These are phyloP conservation scores for Potamilus streckersoni DNA, from an alignment of 1,140 invertebrate species.

Conservation along the genomic window DNA sequence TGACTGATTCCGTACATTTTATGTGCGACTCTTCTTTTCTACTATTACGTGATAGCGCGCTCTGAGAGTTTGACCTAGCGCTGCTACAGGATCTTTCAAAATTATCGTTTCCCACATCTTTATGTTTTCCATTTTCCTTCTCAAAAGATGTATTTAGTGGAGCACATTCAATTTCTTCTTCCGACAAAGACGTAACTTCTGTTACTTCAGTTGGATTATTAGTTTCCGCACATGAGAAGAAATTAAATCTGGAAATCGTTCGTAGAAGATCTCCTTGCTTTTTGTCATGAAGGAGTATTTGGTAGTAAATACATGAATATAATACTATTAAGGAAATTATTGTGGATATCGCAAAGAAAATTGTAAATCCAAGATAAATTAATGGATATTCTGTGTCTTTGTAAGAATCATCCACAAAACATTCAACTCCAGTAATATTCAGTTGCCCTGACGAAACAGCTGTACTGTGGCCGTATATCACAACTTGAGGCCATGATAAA, in stretches of 20 bases:
- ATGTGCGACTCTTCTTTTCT: background rate
- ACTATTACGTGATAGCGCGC: background rate
- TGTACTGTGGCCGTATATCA: slow-evolving; percentile 20
- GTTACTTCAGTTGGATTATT: background rate
- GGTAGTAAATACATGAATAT: slow-evolving; percentile 20
- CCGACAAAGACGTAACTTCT: background rate
- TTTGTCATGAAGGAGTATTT: slow-evolving; percentile 16
- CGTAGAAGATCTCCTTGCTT: background rate
- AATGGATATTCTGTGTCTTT: slow-evolving; percentile 17
- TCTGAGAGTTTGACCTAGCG: background rate
- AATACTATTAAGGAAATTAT: slow-evolving; percentile 13
- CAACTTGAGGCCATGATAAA: slow-evolving; percentile 25
- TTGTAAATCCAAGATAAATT: slow-evolving; percentile 12
- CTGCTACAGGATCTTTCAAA: background rate
- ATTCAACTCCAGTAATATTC: slow-evolving; percentile 19
- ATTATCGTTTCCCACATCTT: background rate
- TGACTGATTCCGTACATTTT: background rate
- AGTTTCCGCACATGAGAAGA: background rate
- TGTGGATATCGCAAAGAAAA: slow-evolving; percentile 12
- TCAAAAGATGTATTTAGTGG: background rate
- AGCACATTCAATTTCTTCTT: slow-evolving; percentile 1
- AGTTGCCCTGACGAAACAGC: background rate
- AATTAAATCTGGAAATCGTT: slow-evolving; percentile 1
- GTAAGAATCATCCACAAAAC: slow-evolving; percentile 22
- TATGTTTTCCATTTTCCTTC: background rate